Evolutionary conservation across 2,888 invertebrate genomes (phyloP).

Genomic region (Himalopsyche japonica): DNA sequence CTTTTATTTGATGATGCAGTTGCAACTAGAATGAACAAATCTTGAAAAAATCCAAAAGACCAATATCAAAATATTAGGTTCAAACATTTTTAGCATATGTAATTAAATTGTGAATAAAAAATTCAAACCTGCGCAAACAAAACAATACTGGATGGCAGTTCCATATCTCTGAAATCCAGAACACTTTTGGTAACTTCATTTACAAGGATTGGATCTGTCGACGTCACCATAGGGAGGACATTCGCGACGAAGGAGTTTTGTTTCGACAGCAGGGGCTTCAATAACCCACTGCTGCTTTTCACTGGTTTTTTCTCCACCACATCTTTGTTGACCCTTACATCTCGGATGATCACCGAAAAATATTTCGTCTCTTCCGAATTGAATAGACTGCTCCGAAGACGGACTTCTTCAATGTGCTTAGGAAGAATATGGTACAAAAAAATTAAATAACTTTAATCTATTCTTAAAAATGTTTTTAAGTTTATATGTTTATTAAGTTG

Average conservation of each 20-base stretch:
- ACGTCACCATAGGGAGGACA: background rate
- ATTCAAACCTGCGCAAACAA: slow-evolving; percentile 77
- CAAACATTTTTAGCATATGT: too few relatives aligned
- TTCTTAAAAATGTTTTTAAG: too few relatives aligned
- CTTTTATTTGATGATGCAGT: too few relatives aligned
- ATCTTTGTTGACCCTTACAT: slow-evolving; percentile 80
- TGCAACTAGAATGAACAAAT: too few relatives aligned
- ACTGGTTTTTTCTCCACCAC: slow-evolving; percentile 55
- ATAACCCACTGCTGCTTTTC: slow-evolving; percentile 49
- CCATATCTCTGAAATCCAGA: slow-evolving; percentile 72
- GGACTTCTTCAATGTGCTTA: slow-evolving; percentile 83
- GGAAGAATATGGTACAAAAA: slow-evolving; percentile 42
- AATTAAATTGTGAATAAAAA: background rate
- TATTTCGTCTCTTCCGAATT: slow-evolving; percentile 87
- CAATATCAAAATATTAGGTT: too few relatives aligned
- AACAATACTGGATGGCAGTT: slow-evolving; percentile 77
- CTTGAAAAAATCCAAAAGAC: too few relatives aligned
- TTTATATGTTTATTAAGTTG: too few relatives aligned
- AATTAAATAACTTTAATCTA: background rate
- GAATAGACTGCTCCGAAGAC: slow-evolving; percentile 83
- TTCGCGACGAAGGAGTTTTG: slow-evolving; percentile 50
- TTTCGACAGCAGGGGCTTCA: slow-evolving; percentile 57
- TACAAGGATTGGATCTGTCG: slow-evolving; percentile 44
- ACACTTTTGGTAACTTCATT: slow-evolving; percentile 46
- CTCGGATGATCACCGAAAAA: slow-evolving; percentile 78